phyloP scores from a whole-genome alignment of 2,888 invertebrate genomes.

The Alviniconcha strummeri region DNA sequence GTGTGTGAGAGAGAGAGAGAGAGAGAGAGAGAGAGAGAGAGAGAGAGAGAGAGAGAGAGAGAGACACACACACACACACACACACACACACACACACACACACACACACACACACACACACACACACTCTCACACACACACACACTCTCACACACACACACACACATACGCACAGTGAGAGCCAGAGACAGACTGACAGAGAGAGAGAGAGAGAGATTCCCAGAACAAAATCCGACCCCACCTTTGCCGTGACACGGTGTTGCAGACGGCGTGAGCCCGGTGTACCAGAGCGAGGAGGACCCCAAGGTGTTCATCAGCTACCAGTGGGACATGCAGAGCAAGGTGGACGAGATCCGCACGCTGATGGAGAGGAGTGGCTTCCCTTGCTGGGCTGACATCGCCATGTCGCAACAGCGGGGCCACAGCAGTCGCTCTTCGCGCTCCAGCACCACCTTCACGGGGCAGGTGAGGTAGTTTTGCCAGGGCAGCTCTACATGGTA shows the following conservation, averaged over 20 bases:
- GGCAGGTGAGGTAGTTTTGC: constrained; percentile 13
- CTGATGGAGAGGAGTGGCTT: constrained; percentile 62
- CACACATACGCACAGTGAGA: too few species aligned
- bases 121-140: too few species aligned
- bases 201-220: too few species aligned
- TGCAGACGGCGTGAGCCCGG: constrained; percentile 48
- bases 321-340: constrained; percentile 71
- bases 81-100: too few species aligned
- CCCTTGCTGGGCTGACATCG: constrained; percentile 69
- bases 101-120: too few species aligned
- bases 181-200: too few species aligned
- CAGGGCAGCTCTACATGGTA: too few species aligned
- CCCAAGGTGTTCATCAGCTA: constrained; percentile 54
- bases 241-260: neutral
- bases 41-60: too few species aligned
- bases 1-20: too few species aligned
- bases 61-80: too few species aligned
- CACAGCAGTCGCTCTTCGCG: constrained; percentile 61
- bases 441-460: constrained; percentile 34
- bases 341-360: constrained; percentile 66
- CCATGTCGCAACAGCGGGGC: constrained; percentile 58
- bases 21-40: too few species aligned
- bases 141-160: too few species aligned
- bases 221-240: neutral
- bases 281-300: constrained; percentile 47